Evolutionary conservation across 2,888 invertebrate species (phyloP), one percentile per base, ranked within the genome.

Genomic region (Pachymerium ferrugineum): DNA sequence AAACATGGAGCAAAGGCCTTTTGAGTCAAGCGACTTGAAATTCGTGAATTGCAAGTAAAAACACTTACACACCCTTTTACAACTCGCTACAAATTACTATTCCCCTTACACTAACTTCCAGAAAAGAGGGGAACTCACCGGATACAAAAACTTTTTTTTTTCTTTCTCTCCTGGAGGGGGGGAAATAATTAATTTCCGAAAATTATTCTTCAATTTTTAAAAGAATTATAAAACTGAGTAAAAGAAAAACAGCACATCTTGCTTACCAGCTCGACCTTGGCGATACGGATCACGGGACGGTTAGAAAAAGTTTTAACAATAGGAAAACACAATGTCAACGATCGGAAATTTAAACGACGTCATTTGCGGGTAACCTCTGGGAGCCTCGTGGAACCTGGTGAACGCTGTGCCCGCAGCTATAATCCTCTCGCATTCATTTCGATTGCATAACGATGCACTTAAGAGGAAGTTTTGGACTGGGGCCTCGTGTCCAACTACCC

Each of bases 401-500:
- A n/a, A n/a, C n/a, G n/a, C n/a, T n/a, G 47, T 47, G 47, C 47
- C 47, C 22, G 47, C 47, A 47, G 47, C 47, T 22, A 47, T 47
- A 47, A 47, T 47, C 47, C 47, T 47, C 47, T 47, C 47, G 6
- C 47, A 47, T 47, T 47, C 47, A 47, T 47, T 38, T 47, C 47
- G 47, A 47, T 47, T 47, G 47, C 47, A 47, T 47, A 47, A 47
- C 47, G 47, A 47, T 19, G 47, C 47, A 47, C 47, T 47, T 47
- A n/a, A 47, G 47, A 47, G 47, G 47, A 47, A 47, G 47, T 47
- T 47, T 47, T 47, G 19, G 19, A 47, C 47, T 22, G 22, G 16
- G 19, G 19, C 16, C 47, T 47, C 47, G 47, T 47, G 47, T 47
- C 47, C 47, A 47, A 47, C 47, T 47, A 47, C 47, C 47, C 47